A percentile compares a stretch with the other conserved stretches of the same genome.
Conservation (phyloP, 2,113 vertebrate species). For the Hippocampus zosterae region DNA sequence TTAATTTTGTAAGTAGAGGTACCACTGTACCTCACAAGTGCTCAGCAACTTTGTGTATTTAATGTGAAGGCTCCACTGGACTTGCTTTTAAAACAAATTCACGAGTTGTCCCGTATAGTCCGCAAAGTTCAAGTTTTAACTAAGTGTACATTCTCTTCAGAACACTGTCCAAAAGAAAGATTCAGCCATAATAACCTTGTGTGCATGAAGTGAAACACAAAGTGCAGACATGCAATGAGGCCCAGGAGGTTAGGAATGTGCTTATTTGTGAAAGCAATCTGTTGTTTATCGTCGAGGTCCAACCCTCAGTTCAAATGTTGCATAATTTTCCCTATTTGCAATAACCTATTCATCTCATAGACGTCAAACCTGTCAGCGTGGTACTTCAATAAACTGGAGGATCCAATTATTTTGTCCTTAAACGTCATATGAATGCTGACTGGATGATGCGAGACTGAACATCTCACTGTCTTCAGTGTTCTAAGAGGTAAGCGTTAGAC, state of each 20-base stretch:
- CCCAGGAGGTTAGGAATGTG: constrained; percentile 17
- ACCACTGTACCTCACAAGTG: too few relatives aligned
- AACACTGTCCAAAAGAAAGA: constrained; percentile 42
- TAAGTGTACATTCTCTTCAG: constrained; percentile 36
- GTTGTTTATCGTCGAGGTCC: constrained; percentile 4
- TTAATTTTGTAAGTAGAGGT: too few relatives aligned
- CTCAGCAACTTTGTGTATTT: not conserved
- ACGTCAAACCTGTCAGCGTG: not conserved
- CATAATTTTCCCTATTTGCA: not conserved
- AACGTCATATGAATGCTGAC: not conserved
- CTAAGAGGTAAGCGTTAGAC: constrained; percentile 11
- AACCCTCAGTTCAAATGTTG: not conserved
- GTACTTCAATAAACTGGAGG: not conserved
- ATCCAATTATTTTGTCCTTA: not conserved
- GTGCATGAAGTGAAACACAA: constrained; percentile 23
- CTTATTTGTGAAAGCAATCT: constrained; percentile 13
- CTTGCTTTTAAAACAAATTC: constrained; percentile 16
- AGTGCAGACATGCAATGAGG: constrained; percentile 23
- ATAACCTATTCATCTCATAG: not conserved
- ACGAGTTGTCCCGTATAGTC: not conserved
- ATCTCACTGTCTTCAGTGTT: not conserved
- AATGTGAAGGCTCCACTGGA: too few relatives aligned
- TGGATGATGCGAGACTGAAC: not conserved
- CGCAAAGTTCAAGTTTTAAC: constrained; percentile 32
- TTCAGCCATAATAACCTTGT: constrained; percentile 33